These are phyloP conservation scores for Oscheius sp. DNA, from an alignment of 2,888 invertebrate species.

Conservation along the genomic window DNA sequence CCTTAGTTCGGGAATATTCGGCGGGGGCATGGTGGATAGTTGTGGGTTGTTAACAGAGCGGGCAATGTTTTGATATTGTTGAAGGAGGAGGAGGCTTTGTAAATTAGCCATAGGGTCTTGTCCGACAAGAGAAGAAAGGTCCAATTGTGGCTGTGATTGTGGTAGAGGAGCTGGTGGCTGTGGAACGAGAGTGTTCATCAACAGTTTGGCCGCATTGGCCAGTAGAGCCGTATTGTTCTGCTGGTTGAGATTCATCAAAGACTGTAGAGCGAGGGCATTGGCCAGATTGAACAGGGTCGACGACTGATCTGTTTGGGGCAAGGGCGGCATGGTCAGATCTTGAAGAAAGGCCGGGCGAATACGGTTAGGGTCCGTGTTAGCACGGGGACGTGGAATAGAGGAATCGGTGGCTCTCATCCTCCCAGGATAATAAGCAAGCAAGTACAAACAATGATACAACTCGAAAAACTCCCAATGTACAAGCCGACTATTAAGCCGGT, in stretches of 20 bases:
- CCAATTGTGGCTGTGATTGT: too few relatives aligned
- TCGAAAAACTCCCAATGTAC: slow-evolving; percentile 12
- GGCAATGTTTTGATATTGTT: neutral
- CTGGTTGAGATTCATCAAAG: slow-evolving; percentile 13
- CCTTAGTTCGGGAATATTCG: too few relatives aligned
- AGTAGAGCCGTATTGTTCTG: slow-evolving; percentile 1
- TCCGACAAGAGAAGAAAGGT: neutral
- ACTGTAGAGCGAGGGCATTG: slow-evolving; percentile 12
- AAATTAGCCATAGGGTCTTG: neutral
- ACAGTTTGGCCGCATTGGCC: slow-evolving; percentile 20
- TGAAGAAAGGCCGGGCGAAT: neutral
- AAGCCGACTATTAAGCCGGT: neutral
- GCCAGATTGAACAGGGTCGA: slow-evolving; percentile 10
- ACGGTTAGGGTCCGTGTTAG: neutral
- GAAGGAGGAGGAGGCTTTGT: neutral
- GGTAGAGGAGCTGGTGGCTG: neutral
- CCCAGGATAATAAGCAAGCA: neutral
- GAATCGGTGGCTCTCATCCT: neutral
- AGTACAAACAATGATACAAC: slow-evolving; percentile 10
- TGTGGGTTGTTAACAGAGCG: neutral
- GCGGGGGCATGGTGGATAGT: neutral
- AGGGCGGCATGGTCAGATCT: slow-evolving; percentile 4
- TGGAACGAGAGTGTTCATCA: neutral
- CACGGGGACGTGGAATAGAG: neutral
- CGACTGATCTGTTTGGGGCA: too few relatives aligned